Conservation (phyloP, 2,113 vertebrate genomes). For the Pseudonaja textilis region DNA sequence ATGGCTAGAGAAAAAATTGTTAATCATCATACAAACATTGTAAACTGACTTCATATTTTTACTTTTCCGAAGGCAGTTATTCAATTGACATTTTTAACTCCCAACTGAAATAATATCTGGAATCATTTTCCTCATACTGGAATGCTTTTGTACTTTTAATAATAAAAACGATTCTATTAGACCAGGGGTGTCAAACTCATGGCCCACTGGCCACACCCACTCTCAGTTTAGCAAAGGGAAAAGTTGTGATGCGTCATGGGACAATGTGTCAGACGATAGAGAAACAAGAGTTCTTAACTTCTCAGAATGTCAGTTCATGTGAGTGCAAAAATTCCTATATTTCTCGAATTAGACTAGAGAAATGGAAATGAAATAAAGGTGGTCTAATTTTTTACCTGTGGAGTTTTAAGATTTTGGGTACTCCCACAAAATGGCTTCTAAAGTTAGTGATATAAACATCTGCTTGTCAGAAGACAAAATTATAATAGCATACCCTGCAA, state of each 20-base stretch:
- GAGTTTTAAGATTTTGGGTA: not conserved
- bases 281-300: not conserved
- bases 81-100: not conserved
- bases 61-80: not conserved
- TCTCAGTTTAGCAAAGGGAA: no score
- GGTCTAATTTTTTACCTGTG: not conserved
- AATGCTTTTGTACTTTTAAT: not conserved
- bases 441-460: not conserved
- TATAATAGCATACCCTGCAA: not conserved
- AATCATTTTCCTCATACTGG: not conserved
- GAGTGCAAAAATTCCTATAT: not conserved
- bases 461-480: not conserved
- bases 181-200: no score
- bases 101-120: not conserved
- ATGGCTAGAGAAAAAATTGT: not conserved
- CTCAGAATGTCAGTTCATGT: not conserved
- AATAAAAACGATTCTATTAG: not conserved
- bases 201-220: no score
- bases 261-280: not conserved
- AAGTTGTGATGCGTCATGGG: no score
- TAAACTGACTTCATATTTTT: not conserved
- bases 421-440: not conserved
- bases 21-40: not conserved
- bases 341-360: not conserved
- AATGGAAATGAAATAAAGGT: not conserved